A percentile compares a stretch with the other conserved stretches of the same genome.
Evolutionary conservation across 2,797 vertebrate species (phyloP).

Genomic region (Emydoidea blandingii): DNA sequence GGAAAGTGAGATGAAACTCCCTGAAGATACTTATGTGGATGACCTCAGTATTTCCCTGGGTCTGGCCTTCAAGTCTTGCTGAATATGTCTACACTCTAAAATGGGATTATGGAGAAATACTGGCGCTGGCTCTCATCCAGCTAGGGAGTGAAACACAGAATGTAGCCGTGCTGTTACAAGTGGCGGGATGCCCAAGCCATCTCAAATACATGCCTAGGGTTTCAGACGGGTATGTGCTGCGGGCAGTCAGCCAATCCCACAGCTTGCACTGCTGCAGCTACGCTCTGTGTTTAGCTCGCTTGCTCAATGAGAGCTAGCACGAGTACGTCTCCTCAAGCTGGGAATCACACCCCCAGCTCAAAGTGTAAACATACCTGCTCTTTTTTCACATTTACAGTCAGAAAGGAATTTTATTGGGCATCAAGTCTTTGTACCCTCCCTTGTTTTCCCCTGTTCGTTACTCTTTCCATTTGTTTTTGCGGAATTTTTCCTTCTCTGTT

Average conservation of each 20-base stretch:
- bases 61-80: neutral
- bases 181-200: neutral
- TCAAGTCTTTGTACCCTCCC: neutral
- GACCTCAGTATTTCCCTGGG: neutral
- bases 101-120: neutral
- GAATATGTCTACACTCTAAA: neutral
- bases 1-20: neutral
- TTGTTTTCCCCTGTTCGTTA: neutral
- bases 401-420: neutral
- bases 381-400: neutral
- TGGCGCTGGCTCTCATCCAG: neutral
- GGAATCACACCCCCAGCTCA: neutral
- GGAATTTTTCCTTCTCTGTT: neutral
- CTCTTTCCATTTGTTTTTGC: neutral
- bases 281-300: neutral
- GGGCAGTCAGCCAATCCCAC: neutral
- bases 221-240: neutral
- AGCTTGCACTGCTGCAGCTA: neutral
- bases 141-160: neutral
- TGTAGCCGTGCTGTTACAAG: neutral
- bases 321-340: neutral
- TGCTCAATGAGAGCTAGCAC: neutral
- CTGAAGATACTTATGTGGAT: neutral
- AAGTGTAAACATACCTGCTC: neutral
- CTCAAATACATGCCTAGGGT: neutral